phyloP scores from a whole-genome alignment of 2,113 vertebrate genomes.

The Megaptera novaeangliae region DNA sequence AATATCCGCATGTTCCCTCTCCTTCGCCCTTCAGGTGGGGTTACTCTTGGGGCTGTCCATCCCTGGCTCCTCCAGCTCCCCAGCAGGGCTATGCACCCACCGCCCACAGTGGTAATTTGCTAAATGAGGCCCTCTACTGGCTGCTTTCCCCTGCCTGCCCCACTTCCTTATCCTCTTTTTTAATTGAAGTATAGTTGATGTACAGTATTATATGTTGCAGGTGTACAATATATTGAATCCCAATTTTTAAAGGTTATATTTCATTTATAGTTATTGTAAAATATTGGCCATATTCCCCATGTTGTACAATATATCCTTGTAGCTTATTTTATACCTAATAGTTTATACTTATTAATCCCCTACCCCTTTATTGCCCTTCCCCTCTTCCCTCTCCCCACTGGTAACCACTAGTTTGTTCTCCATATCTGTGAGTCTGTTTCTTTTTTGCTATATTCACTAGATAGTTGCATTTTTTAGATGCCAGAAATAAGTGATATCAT shows the following conservation, averaged over 20 bases:
- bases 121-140: background rate
- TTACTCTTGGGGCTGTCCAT: too few species aligned
- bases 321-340: background rate
- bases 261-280: background rate
- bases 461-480: background rate
- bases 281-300: background rate
- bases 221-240: background rate
- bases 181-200: background rate
- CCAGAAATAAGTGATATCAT: background rate
- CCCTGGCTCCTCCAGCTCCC: background rate
- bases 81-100: fast-evolving
- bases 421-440: too few species aligned
- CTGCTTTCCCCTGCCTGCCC: background rate
- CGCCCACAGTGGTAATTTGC: background rate
- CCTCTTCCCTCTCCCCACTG: background rate
- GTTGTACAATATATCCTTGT: background rate
- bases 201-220: background rate
- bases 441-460: background rate
- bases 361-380: background rate
- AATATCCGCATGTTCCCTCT: background rate
- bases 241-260: background rate
- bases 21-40: background rate
- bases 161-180: background rate
- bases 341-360: background rate
- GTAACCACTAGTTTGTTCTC: background rate